These are phyloP conservation scores for Morone saxatilis DNA, from an alignment of 2,113 vertebrate genomes.

Conservation along the genomic window DNA sequence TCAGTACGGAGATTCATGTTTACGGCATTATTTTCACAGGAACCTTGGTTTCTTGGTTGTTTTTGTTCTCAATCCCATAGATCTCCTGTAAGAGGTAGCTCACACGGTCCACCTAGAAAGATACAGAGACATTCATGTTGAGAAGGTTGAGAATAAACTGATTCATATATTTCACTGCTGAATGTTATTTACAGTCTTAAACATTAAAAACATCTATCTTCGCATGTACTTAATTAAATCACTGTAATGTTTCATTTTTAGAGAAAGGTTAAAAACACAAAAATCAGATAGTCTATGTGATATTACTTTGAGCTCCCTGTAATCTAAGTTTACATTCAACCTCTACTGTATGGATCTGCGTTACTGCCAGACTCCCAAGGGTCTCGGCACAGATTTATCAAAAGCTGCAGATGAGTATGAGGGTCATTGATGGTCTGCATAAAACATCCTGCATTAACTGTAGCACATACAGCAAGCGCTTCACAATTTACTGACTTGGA, in stretches of 20 bases:
- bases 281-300: not conserved
- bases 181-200: too few species aligned
- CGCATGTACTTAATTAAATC: not conserved
- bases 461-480: not conserved
- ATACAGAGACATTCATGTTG: not conserved
- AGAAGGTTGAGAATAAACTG: too few species aligned
- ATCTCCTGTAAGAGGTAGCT: constrained; percentile 99
- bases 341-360: not conserved
- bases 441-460: not conserved
- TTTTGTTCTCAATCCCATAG: constrained; percentile 99
- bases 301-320: not conserved
- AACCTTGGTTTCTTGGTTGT: constrained; percentile 99
- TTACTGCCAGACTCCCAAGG: constrained; percentile 26
- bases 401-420: constrained; percentile 3
- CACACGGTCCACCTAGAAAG: constrained; percentile 93
- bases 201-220: not conserved
- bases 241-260: not conserved
- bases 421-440: not conserved
- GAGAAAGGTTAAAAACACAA: not conserved
- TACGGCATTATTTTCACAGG: not conserved
- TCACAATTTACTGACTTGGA: not conserved
- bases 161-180: too few species aligned
- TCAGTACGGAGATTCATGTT: not conserved
- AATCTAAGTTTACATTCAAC: not conserved
- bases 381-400: constrained; percentile 22